phyloP scores from a whole-genome alignment of 2,113 vertebrate genomes.

The Syngnathoides biaculeatus region DNA sequence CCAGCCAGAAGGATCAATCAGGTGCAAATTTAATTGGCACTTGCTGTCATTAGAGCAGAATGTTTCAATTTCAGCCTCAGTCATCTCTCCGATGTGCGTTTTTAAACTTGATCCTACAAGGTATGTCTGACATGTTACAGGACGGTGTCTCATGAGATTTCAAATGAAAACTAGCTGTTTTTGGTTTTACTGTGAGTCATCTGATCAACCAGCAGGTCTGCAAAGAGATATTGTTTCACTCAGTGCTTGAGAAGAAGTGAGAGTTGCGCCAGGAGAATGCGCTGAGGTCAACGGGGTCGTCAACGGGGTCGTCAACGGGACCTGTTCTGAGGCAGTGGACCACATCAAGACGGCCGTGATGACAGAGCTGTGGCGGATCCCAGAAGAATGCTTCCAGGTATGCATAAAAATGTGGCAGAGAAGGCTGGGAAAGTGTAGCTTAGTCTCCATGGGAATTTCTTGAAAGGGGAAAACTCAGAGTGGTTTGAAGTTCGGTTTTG shows the following conservation, averaged over 20 bases:
- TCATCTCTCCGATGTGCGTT: not conserved
- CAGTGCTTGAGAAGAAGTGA: too few relatives aligned
- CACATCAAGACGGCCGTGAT: too few relatives aligned
- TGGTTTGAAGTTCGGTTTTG: not conserved
- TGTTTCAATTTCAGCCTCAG: not conserved
- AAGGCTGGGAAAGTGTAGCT: not conserved
- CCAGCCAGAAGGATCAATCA: conserved; percentile 41
- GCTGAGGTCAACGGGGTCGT: too few relatives aligned
- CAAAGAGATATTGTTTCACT: too few relatives aligned
- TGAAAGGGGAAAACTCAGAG: not conserved
- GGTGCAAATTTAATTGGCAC: conserved; percentile 54
- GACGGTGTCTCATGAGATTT: too few relatives aligned
- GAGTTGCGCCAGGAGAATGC: too few relatives aligned
- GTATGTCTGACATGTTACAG: too few relatives aligned
- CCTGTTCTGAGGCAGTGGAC: too few relatives aligned
- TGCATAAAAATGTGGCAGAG: not conserved
- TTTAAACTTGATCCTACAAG: not conserved
- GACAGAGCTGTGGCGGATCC: not conserved
- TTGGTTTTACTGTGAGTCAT: too few relatives aligned
- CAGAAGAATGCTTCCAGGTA: not conserved
- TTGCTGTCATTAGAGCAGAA: conserved; percentile 20
- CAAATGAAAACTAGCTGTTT: too few relatives aligned
- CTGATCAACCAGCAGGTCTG: too few relatives aligned
- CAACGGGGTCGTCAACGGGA: too few relatives aligned
- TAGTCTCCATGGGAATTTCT: not conserved